Conservation (phyloP, 2,797 vertebrate genomes). For the Pteropus rufus region DNA sequence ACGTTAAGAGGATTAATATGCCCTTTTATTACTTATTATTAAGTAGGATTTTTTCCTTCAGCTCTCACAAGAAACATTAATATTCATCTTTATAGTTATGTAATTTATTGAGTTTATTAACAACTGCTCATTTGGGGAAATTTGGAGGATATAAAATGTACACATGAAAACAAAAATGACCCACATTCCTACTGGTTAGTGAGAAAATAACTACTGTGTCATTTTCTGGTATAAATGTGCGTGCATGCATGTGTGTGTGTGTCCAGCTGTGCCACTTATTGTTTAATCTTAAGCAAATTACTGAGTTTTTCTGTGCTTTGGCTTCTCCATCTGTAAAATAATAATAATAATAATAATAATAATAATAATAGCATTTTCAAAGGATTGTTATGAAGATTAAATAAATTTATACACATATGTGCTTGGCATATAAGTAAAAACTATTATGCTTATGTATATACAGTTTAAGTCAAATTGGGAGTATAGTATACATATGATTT, state of each 20-base stretch:
- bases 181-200: not conserved
- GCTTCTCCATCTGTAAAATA: not conserved
- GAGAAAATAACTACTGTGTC: not conserved
- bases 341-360: not conserved
- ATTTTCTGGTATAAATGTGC: not conserved
- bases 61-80: not conserved
- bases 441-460: not conserved
- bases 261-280: not conserved
- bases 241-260: not conserved
- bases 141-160: not conserved
- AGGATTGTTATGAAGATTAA: not conserved
- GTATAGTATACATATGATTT: not conserved
- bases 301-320: not conserved
- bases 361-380: not conserved
- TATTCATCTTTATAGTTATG: not conserved
- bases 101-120: constrained; percentile 11
- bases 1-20: not conserved
- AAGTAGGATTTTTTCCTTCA: not conserved
- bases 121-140: not conserved
- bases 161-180: not conserved
- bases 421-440: not conserved
- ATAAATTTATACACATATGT: not conserved
- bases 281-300: not conserved
- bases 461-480: not conserved
- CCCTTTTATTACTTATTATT: not conserved